Base-by-base conservation (phyloP, 2,888 invertebrate genomes). In the Ditylenchus weischeri region DNA sequence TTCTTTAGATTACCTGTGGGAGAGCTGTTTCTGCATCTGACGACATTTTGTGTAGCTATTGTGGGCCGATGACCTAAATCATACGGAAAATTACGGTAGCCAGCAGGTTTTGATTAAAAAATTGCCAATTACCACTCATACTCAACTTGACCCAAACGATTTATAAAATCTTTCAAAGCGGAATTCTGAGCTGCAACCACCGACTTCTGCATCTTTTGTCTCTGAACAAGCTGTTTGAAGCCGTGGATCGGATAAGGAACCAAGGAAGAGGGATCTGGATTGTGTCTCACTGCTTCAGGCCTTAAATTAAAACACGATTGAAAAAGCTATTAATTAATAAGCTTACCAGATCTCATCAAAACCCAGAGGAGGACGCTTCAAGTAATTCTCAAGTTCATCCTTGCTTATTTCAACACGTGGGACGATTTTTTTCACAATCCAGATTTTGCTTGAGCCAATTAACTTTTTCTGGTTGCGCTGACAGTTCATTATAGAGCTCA, bases 271-370 rank as follows among this genome's bases (percentile, higher is more conserved):
- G 91, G 89, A 84, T 95, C 91, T 0, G 96, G 98, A 86, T 98
- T 98, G 82, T 95, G 94, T 38, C 90, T 86, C 80, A 93, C 92
- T 0, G 95, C 95, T 84, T 96, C 94, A 80, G 91, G 90, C 98
- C 54, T 54, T 98, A 98, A 78, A 95, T 2, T 1, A 11, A 54
- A 7, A 13, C 15, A 87, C 70, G 92, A 43, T 43, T 10, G 2
- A 8, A 43, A 43, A 15, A 43, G 43, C 3, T 2, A 43, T 15
- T 29, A 29, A 43, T 43, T 13, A 43, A 35, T 21, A 19, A 29
- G 10, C 29, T 7, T 62, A 38, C 57, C 69, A 70, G 10, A 58
- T 21, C 48, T 71, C 64, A 11, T 62, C 64, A 47, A 69, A 71
- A 8, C 85, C 85, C 73, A 82, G 76, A 13, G 94, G 95, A n/a